Percentiles rank a stretch among this genome's conserved stretches.
Conservation (phyloP, 2,797 vertebrate species). For the Pachyuromys duprasi region DNA sequence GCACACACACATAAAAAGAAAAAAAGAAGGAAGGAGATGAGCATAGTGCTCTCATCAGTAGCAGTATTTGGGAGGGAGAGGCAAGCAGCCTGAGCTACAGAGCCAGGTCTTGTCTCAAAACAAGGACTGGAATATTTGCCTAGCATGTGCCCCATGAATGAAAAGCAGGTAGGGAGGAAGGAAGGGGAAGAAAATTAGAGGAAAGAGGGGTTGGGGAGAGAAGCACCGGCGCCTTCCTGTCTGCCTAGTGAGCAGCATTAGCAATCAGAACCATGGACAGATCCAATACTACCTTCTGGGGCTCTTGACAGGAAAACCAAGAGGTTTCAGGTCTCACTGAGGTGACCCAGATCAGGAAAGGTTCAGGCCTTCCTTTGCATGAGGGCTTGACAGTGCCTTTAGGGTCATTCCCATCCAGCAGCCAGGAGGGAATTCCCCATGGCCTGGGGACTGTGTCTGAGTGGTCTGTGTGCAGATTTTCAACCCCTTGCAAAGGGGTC, state of each 20-base stretch:
- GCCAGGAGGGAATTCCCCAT: not conserved
- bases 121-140: not conserved
- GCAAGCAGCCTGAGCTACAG: not conserved
- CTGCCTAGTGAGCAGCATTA: not conserved
- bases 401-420: not conserved
- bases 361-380: not conserved
- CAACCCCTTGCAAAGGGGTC: slow-evolving; percentile 30
- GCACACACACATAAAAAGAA: not conserved
- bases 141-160: not conserved
- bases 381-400: not conserved
- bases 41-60: not conserved
- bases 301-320: not conserved
- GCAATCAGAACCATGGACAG: slow-evolving; percentile 75
- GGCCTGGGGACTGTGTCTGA: not conserved
- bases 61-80: not conserved
- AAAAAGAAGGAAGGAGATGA: not conserved
- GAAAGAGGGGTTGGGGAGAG: not conserved
- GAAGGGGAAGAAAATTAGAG: not conserved
- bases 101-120: not conserved
- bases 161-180: too few relatives aligned
- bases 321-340: not conserved
- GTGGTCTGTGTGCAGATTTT: slow-evolving; percentile 20
- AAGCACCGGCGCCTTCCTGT: not conserved
- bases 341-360: not conserved
- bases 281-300: not conserved